A percentile compares a stretch with the other conserved stretches of the same genome.
These are phyloP conservation scores for Nephrotoma flavescens DNA, from an alignment of 2,888 invertebrate genomes.

Conservation along the genomic window DNA sequence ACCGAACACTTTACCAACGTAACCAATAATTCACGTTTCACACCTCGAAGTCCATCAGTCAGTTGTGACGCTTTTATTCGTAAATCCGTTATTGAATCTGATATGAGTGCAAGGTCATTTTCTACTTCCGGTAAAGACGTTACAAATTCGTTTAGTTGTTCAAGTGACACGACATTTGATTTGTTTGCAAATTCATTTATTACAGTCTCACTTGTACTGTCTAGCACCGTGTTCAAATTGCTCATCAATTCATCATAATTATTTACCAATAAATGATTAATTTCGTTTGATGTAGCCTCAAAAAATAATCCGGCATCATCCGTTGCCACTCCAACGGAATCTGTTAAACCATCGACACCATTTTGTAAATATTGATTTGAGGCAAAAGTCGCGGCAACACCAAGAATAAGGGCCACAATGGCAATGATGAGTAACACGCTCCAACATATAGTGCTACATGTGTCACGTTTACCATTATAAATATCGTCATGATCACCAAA, in stretches of 20 bases:
- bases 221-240: slow-evolving; percentile 1
- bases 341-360: slow-evolving; percentile 48
- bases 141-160: slow-evolving; percentile 58
- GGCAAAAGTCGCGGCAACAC: slow-evolving; percentile 82
- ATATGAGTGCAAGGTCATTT: slow-evolving; percentile 46
- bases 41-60: slow-evolving; percentile 54
- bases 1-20: slow-evolving; percentile 44
- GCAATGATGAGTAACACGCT: slow-evolving; percentile 63
- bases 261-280: slow-evolving; percentile 50
- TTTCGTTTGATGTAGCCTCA: slow-evolving; percentile 52
- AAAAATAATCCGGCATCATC: slow-evolving; percentile 56
- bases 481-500: slow-evolving; percentile 68
- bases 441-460: slow-evolving; percentile 59
- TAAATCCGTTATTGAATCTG: slow-evolving; percentile 46
- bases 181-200: slow-evolving; percentile 56
- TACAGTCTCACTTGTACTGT: slow-evolving; percentile 39
- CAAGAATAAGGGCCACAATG: slow-evolving; percentile 72
- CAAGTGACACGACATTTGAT: slow-evolving; percentile 63
- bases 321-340: slow-evolving; percentile 42
- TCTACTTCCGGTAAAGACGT: slow-evolving; percentile 50
- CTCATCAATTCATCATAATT: slow-evolving; percentile 61
- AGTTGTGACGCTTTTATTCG: slow-evolving; percentile 54
- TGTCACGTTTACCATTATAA: slow-evolving; percentile 75
- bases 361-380: slow-evolving; percentile 74
- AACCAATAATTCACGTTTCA: slow-evolving; percentile 46